Evolutionary conservation across 2,888 invertebrate genomes (phyloP), one percentile per base, ranked within the genome.

Genomic region (Lochmaea capreae): DNA sequence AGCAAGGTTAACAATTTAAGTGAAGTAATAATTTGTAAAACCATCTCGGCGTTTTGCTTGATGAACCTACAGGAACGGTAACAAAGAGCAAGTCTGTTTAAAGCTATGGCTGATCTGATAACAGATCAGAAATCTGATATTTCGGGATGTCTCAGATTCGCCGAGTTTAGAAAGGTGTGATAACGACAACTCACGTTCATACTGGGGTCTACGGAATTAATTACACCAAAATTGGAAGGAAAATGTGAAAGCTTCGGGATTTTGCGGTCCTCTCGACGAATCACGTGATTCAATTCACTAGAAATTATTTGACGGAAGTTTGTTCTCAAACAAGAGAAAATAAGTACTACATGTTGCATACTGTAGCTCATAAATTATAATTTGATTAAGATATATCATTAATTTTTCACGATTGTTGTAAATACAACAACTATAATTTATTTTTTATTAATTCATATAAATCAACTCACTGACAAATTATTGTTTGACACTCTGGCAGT

Each of bases 221-320:
- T 66, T 72, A 66, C 71, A 61, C 61, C 61, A 61, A 49, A 68
- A 59, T 72, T 52, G 58, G 66, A 72, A 72, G 61, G 58, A 66
- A 52, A 52, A 59, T 72, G 71, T 66, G 71, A 59, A 72, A 66
- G 71, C 66, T 72, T 61, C 67, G 66, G 66, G 66, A 66, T 58
- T 68, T 59, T 66, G 72, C 67, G 72, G 67, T 72, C 46, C 67
- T 62, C 18, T 67, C 67, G 59, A 46, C 39, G 67, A 52, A 67
- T 67, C 72, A 67, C 72, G 61, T 67, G 52, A 67, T 67, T 33
- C 49, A 71, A 71, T 71, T 58, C 59, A 54, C 65, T 65, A 59
- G 58, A 63, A 67, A 67, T 67, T 63, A 67, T 67, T 67, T 54
- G 72, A 72, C 18, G 62, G 52, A 49, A 58, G 72, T 43, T 59